phyloP scores from a whole-genome alignment of 2,888 invertebrate species.

The Stenodera caucasica region DNA sequence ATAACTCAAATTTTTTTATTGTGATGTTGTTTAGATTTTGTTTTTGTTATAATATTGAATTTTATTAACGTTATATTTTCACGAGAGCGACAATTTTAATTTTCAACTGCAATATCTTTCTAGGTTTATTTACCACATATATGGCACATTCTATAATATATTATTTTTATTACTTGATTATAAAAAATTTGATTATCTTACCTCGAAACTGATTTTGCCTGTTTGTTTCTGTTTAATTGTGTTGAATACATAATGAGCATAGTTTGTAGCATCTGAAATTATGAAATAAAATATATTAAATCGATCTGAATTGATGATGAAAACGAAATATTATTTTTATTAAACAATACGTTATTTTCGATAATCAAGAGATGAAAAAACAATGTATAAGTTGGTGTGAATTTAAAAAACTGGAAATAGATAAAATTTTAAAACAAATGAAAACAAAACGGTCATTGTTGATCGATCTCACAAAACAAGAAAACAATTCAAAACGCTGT shows the following conservation, averaged over 20 bases:
- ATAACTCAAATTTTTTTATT: too few species aligned
- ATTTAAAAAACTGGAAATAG: too few species aligned
- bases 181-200: slow-evolving; percentile 51
- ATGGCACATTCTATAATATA: too few species aligned
- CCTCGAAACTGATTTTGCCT: slow-evolving; percentile 88
- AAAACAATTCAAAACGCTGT: slow-evolving; percentile 2
- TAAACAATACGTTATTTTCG: neutral
- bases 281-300: neutral
- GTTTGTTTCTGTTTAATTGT: slow-evolving; percentile 82
- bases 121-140: too few species aligned
- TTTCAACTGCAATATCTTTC: too few species aligned
- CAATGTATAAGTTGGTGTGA: too few species aligned
- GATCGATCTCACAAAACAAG: slow-evolving; percentile 4
- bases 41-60: too few species aligned
- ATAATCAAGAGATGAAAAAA: too few species aligned
- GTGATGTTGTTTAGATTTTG: too few species aligned
- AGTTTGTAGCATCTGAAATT: slow-evolving; percentile 80
- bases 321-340: neutral
- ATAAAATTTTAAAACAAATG: neutral
- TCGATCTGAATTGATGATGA: neutral
- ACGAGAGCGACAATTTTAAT: too few species aligned
- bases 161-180: too few species aligned
- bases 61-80: too few species aligned
- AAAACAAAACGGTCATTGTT: neutral
- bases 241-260: slow-evolving; percentile 91